Evolutionary conservation across 2,113 vertebrate species (phyloP).

Genomic region (Pardalotus punctatus): DNA sequence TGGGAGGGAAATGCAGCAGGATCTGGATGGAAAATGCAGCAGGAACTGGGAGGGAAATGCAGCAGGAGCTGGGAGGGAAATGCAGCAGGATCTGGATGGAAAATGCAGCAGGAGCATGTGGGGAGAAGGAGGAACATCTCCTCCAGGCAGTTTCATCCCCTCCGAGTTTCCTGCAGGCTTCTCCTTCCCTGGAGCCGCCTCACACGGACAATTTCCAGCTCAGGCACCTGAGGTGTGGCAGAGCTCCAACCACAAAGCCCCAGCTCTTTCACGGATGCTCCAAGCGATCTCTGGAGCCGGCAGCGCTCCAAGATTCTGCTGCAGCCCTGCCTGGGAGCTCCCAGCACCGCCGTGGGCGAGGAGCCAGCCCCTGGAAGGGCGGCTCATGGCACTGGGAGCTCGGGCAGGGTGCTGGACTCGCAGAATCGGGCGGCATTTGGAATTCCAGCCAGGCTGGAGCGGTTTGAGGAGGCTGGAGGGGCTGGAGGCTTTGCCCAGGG

Average conservation of each 20-base stretch:
- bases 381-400: neutral
- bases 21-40: too few species aligned
- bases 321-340: neutral
- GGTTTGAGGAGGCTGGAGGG: neutral
- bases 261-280: neutral
- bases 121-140: neutral
- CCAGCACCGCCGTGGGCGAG: neutral
- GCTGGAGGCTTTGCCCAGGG: neutral
- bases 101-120: neutral
- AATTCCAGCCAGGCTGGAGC: neutral
- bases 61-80: neutral
- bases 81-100: neutral
- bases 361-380: neutral
- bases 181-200: neutral
- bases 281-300: neutral
- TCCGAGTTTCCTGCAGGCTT: neutral
- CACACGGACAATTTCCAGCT: neutral
- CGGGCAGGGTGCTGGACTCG: fast-evolving
- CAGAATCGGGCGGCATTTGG: fast-evolving
- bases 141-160: neutral
- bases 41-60: neutral
- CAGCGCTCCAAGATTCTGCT: neutral
- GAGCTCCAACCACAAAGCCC: neutral
- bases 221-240: neutral
- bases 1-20: neutral